phyloP scores from a whole-genome alignment of 1,140 invertebrate species.

The Orius laevigatus region DNA sequence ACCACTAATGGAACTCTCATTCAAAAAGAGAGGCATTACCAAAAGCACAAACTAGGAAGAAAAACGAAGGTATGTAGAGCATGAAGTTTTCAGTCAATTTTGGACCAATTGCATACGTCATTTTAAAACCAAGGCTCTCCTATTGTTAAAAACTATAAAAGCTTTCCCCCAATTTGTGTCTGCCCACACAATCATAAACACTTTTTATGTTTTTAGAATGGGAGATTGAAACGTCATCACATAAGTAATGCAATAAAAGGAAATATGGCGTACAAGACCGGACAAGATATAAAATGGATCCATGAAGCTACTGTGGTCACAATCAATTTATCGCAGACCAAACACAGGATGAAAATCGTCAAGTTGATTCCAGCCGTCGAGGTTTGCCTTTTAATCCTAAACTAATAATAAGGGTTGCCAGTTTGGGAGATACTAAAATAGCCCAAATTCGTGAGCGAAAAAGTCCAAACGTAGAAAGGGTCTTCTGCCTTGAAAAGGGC shows the following conservation, averaged over 20 bases:
- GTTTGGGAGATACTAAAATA: no score
- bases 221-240: neutral
- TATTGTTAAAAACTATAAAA: no score
- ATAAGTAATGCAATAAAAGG: neutral
- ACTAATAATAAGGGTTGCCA: no score
- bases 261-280: neutral
- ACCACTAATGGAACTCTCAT: constrained; percentile 12
- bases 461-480: no score
- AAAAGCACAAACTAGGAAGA: neutral
- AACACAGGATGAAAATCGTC: constrained; percentile 41
- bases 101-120: no score
- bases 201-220: neutral
- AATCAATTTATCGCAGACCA: constrained; percentile 39
- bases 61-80: neutral
- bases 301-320: constrained; percentile 29
- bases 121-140: no score
- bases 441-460: no score
- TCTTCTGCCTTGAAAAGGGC: no score
- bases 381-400: constrained; percentile 25
- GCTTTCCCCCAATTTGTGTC: no score
- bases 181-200: no score
- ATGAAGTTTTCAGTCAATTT: neutral
- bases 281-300: constrained; percentile 1
- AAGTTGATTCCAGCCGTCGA: constrained; percentile 46
- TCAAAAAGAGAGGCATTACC: no score